A percentile compares a stretch with the other conserved stretches of the same genome.
These are phyloP conservation scores for Erebia aethiops DNA, from an alignment of 2,888 invertebrate genomes.

Conservation along the genomic window DNA sequence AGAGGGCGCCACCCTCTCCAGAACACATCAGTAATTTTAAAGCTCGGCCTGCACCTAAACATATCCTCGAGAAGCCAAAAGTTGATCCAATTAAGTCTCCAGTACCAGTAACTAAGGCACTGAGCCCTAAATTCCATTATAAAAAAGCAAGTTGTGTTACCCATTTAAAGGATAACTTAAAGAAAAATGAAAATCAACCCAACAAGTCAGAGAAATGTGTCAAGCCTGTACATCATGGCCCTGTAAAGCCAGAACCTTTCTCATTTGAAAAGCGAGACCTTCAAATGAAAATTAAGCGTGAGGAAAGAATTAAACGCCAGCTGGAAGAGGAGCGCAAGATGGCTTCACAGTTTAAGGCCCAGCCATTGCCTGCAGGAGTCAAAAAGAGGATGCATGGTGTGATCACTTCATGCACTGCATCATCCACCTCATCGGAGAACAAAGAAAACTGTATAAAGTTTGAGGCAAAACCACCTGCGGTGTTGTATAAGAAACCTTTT, in stretches of 20 bases:
- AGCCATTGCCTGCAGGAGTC: slow-evolving; percentile 83
- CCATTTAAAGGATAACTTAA: slow-evolving; percentile 47
- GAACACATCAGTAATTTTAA: slow-evolving; percentile 70
- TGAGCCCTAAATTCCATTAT: slow-evolving; percentile 66
- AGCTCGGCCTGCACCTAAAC: slow-evolving; percentile 85
- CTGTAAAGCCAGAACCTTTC: slow-evolving; percentile 81
- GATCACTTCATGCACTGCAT: slow-evolving; percentile 53
- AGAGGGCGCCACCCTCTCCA: slow-evolving; percentile 61
- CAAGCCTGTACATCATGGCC: slow-evolving; percentile 57
- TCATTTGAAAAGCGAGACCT: slow-evolving; percentile 87
- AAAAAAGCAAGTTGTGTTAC: slow-evolving; percentile 59
- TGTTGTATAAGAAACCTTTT: slow-evolving; percentile 86
- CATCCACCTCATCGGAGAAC: slow-evolving; percentile 67
- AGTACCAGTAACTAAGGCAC: slow-evolving; percentile 57
- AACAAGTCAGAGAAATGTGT: slow-evolving; percentile 47
- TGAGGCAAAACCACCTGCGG: slow-evolving; percentile 85
- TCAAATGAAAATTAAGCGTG: slow-evolving; percentile 79
- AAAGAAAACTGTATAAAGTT: slow-evolving; percentile 79
- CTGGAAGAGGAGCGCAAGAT: slow-evolving; percentile 84
- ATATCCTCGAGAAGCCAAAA: slow-evolving; percentile 72
- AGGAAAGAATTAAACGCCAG: slow-evolving; percentile 83
- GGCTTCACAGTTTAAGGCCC: slow-evolving; percentile 87
- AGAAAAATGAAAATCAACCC: slow-evolving; percentile 28
- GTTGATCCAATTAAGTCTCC: slow-evolving; percentile 57
- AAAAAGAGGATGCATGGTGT: slow-evolving; percentile 68